A percentile compares a stretch with the other conserved stretches of the same genome.
These are phyloP conservation scores for Alligator sinensis DNA, from an alignment of 2,113 vertebrate genomes.

Conservation along the genomic window DNA sequence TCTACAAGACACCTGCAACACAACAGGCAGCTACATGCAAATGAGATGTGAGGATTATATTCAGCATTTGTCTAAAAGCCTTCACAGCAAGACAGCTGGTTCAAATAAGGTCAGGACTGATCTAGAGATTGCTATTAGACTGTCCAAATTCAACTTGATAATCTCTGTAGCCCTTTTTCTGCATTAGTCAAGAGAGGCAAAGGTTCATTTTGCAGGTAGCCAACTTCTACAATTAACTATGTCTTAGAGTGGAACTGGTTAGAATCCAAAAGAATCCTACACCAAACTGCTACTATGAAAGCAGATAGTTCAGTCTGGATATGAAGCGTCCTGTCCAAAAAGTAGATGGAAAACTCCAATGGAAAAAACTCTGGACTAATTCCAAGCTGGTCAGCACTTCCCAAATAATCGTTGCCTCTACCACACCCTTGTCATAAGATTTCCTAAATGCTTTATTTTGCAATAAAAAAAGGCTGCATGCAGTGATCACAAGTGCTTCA, in stretches of 20 bases:
- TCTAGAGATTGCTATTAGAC: accelerated
- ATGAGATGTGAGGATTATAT: accelerated
- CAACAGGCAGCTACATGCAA: neutral
- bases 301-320: neutral
- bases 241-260: neutral
- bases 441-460: conserved; percentile 21
- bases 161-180: no score
- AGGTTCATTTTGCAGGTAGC: no score
- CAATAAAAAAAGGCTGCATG: neutral
- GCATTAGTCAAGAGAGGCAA: no score
- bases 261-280: neutral
- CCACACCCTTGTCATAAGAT: conserved; percentile 5
- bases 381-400: neutral
- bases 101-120: neutral
- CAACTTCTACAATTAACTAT: no score
- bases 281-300: neutral
- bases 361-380: accelerated
- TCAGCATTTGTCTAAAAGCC: accelerated
- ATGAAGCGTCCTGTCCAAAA: neutral
- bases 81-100: accelerated
- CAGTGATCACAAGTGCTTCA: neutral
- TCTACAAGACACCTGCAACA: neutral
- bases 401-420: accelerated
- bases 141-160: no score
- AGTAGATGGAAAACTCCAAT: neutral